Evolutionary conservation across 2,888 invertebrate species (phyloP).

Genomic region (Dasysyrphus tricinctus): DNA sequence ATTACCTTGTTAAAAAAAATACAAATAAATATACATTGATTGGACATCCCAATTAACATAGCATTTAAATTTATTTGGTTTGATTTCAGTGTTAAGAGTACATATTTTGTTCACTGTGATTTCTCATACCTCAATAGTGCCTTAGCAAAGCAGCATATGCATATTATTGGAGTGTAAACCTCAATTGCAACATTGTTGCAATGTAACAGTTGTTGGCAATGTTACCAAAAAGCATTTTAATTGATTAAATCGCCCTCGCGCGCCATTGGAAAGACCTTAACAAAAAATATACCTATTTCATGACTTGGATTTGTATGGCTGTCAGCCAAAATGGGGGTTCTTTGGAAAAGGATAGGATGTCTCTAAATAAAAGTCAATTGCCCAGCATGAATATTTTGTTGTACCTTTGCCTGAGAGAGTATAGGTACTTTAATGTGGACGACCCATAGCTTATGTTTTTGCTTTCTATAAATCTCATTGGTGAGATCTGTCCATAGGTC

Average conservation of each 20-base stretch:
- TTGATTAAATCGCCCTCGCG: slow-evolving; percentile 58
- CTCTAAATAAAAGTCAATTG: neutral
- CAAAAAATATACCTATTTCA: neutral
- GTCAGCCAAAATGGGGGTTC: slow-evolving; percentile 17
- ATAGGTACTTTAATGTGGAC: neutral
- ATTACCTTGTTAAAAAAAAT: slow-evolving; percentile 3
- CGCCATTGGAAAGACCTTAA: slow-evolving; percentile 18
- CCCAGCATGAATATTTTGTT: slow-evolving; percentile 30
- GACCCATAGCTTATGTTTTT: neutral
- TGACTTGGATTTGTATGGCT: slow-evolving; percentile 44
- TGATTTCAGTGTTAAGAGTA: slow-evolving; percentile 5
- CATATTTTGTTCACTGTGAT: neutral
- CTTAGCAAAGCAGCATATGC: neutral
- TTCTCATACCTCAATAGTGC: neutral
- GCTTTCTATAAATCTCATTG: neutral
- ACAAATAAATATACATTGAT: neutral
- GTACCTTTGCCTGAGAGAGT: neutral
- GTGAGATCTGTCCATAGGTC: neutral
- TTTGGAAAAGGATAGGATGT: neutral
- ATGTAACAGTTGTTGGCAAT: slow-evolving; percentile 10
- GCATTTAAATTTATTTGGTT: slow-evolving; percentile 7
- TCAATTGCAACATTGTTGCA: slow-evolving; percentile 51
- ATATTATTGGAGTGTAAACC: neutral
- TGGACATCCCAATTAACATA: slow-evolving; percentile 8
- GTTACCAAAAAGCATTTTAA: slow-evolving; percentile 35